Base-by-base conservation (phyloP, 37 sponge, comb jelly and placozoan species). In the Geodia barretti region DNA sequence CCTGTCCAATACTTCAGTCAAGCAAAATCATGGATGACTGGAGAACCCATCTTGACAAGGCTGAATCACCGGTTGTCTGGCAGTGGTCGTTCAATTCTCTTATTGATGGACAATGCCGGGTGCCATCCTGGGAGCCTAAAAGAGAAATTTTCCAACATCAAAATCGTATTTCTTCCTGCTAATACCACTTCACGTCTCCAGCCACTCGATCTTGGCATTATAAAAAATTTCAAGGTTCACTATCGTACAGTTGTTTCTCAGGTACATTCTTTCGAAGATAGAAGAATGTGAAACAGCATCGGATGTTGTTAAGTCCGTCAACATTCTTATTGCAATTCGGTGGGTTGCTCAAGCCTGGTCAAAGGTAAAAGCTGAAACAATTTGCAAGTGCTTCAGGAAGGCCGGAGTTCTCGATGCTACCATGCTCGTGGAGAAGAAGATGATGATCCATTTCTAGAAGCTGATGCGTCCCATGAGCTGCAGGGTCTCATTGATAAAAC, bases 161-260 rank as follows among this genome's bases (percentile, higher is more conserved):
- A 78, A 42, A 36, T 84, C 35, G 76, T 79, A 41, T 86, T 72
- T 65, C 62, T 86, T 21, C 92, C 77, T 60, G 40, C 79, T n/a
- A 86, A 91, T 64, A 87, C 80, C 30, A 87, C 92, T 3, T 86
- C 92, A 31, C 31, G 32, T 78, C 33, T 90, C 23, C 90, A 90
- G 73, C 85, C 86, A 63, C 83, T 90, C 7, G 90, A 90, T 76
- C 79, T 80, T 58, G 85, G 90, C 37, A 73, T 91, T 4, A 73
- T 79, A 32, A 5, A 68, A 60, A 65, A 43, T 68, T 64, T 64
- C 34, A 79, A 77, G 30, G 69, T 68, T 14, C 79, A 79, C 20
- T 88, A 77, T 42, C 62, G 79, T 24, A 37, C 75, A 0, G n/a
- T 71, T 87, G 33, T 74, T 81, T 35, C 54, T 89, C 33, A 59